Conservation (phyloP, 1,140 invertebrate species). For the Cryptotermes secundus region DNA sequence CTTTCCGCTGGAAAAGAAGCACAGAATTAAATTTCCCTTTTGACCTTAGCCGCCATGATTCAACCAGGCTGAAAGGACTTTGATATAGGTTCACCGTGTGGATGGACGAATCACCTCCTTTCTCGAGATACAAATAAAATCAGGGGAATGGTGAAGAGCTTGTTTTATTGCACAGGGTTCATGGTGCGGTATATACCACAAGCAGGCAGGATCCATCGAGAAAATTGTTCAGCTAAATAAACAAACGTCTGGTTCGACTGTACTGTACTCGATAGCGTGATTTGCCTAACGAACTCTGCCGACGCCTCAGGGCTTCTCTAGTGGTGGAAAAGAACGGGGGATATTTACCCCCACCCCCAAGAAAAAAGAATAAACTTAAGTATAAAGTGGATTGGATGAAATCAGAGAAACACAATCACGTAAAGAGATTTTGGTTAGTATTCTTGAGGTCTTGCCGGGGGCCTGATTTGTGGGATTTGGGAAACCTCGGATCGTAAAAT, state of each 20-base stretch:
- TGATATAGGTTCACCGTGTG: no score
- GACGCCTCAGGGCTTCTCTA: no score
- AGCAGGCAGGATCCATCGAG: no score
- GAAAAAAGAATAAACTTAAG: no score
- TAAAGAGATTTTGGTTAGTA: neutral
- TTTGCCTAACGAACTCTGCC: neutral
- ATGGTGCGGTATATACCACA: neutral
- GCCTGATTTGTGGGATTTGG: neutral
- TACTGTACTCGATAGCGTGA: neutral
- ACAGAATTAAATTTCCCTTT: no score
- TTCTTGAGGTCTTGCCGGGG: neutral
- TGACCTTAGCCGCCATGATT: no score
- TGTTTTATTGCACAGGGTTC: neutral
- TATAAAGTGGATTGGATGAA: neutral
- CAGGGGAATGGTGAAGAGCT: neutral
- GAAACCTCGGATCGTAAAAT: neutral
- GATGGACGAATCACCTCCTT: no score
- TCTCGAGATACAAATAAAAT: neutral
- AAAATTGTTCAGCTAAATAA: no score
- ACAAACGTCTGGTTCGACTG: neutral
- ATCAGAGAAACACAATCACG: neutral
- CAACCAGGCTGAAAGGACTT: no score
- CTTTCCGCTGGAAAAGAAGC: no score
- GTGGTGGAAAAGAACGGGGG: no score
- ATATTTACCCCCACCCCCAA: no score